Evolutionary conservation across 2,888 invertebrate genomes (phyloP), one percentile per base, ranked within the genome.

Genomic region (Platycheirus albimanus): DNA sequence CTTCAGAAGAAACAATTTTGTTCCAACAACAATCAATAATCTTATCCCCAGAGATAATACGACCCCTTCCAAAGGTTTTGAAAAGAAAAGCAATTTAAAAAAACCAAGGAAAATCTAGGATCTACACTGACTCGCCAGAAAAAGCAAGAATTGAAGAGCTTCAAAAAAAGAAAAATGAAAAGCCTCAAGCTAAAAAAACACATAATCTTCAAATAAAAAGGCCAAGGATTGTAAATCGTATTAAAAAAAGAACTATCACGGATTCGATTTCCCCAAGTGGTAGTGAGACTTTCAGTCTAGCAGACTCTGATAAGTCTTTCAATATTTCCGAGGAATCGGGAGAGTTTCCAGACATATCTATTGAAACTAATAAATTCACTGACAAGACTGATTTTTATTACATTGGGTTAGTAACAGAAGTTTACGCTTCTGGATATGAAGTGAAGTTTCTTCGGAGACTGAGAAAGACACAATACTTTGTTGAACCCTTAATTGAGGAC

Each of bases 401-500:
- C 19, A 11, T 54, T 54, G 33, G 54, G 36, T 11, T 19, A 19
- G 54, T 33, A 5, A 36, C 36, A 3, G 36, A 36, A 54, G 11
- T 36, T 36, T 5, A 19, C 30, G 17, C 33, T 54, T 54, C 36
- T 54, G 52, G 0, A 15, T 41, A 6, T 15, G 41, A 5, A 4
- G 41, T 15, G 4, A 41, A 41, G 15, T 41, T 41, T 41, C 15
- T 41, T 13, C 24, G 24, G 5, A 3, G 24, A 24, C 24, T 7
- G 41, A 43, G 17, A 43, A 43, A 43, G 17, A 43, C 17, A 17
- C 43, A 43, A 43, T 43, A 17, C 43, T 19, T 43, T 43, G 43
- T 38, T 56, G 54, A 38, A 38, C 20, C 19, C n/a, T n/a, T 20
- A 20, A 56, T 56, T 38, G 33, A 56, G n/a, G 20, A 38, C n/a